phyloP scores from a whole-genome alignment of 1,140 invertebrate genomes.

The Lepidurus couesii region DNA sequence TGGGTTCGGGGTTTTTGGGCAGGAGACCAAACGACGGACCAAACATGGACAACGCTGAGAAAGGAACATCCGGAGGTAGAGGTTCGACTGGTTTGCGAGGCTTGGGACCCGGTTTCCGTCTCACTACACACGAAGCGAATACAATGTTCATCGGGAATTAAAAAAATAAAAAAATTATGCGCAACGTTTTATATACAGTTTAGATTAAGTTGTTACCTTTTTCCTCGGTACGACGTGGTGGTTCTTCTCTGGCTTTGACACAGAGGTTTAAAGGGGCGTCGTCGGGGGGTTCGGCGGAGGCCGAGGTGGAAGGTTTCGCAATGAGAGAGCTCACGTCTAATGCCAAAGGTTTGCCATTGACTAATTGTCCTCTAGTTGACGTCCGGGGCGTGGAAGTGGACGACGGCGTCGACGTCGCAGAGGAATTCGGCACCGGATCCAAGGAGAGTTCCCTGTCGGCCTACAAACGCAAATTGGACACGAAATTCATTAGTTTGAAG shows the following conservation, averaged over 20 bases:
- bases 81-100: conserved; percentile 8
- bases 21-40: conserved; percentile 8
- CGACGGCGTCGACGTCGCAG: conserved; percentile 3
- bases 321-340: conserved; percentile 33
- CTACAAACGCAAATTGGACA: not conserved
- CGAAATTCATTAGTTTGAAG: not conserved
- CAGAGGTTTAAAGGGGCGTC: conserved; percentile 33
- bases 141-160: not conserved
- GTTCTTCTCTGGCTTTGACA: conserved; percentile 30
- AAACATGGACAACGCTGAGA: conserved; percentile 11
- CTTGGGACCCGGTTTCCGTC: conserved; percentile 4
- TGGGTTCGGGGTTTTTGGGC: not conserved
- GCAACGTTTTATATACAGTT: not conserved
- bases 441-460: conserved; percentile 1
- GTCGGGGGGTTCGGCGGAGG: not conserved
- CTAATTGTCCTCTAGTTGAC: conserved; percentile 25
- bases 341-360: conserved; percentile 33
- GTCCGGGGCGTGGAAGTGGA: conserved; percentile 24
- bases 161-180: not conserved
- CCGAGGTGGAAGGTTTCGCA: conserved; percentile 29
- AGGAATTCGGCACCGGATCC: not conserved
- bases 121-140: not conserved
- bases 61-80: conserved; percentile 6
- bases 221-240: not conserved
- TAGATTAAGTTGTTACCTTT: not conserved